Base-by-base conservation (phyloP, 2,113 vertebrate species). In the Panurus biarmicus region DNA sequence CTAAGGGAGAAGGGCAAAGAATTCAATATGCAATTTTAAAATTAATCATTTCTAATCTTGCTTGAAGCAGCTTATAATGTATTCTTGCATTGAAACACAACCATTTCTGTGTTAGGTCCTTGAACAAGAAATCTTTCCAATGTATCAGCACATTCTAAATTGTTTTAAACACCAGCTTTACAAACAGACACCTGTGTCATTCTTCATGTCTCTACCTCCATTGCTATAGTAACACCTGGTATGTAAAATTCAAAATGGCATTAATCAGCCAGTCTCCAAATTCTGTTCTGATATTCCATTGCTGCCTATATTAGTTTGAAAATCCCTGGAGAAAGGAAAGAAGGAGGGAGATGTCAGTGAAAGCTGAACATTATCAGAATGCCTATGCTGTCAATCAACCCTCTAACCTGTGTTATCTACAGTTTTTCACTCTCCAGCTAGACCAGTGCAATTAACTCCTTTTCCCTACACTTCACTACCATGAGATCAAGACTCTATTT, bases 1-100 rank as follows among this genome's bases (percentile, higher is more conserved):
- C 99, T 99, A 90, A 79, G 50, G 56, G 91, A 80, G 47, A 82
- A 86, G 24, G 88, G 65, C 53, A 67, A 28, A 79, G 76, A 64
- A 87, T 51, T 80, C 78, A 91, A 67, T 6, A 89, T 3, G 42
- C 80, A 82, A 7, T 65, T 90, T 54, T 76, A 45, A 29, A 58
- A 79, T 66, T n/a, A 42, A 40, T 61, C 1, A 60, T 48, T 89
- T 56, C 45, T 65, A 33, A 42, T 7, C 21, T 23, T 62, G 21
- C 45, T 47, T 83, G 67, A 76, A 79, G 40, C 33, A 80, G 19
- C 23, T 79, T 69, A 24, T 40, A 45, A 65, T 4, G 15, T 42
- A 33, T 60, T 79, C 42, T 48, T 54, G 26, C 50, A 85, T 0
- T 62, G 35, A 91, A 94, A 95, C n/a, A 81, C 22, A 78, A 75